Percentiles rank a stretch among this genome's conserved stretches.
phyloP scores from a whole-genome alignment of 2,113 vertebrate genomes.

The Hippocampus abdominalis region DNA sequence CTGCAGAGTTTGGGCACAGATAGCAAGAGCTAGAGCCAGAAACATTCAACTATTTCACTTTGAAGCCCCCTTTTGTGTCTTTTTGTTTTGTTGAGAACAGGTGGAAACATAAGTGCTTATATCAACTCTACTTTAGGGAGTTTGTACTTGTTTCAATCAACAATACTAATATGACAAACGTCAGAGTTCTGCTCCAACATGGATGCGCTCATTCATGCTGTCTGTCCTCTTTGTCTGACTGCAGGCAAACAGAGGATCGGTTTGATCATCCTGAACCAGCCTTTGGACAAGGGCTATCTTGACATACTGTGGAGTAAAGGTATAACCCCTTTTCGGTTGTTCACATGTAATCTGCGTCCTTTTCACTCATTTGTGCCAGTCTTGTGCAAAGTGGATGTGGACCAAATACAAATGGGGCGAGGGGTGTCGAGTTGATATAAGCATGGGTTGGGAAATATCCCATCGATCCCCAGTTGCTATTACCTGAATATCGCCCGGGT shows the following conservation, averaged over 20 bases:
- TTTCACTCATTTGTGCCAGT: neutral
- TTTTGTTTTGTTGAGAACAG: neutral
- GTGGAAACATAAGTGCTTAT: neutral
- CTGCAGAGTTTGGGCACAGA: neutral
- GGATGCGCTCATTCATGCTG: neutral
- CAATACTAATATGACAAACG: too few species aligned
- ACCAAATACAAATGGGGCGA: too few species aligned
- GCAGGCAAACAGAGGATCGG: conserved; percentile 72
- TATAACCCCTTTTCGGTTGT: conserved; percentile 24
- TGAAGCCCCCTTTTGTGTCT: neutral
- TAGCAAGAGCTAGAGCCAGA: neutral
- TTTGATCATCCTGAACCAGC: conserved; percentile 75
- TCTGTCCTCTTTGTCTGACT: conserved; percentile 1
- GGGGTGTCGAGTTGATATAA: too few species aligned
- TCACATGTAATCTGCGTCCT: neutral
- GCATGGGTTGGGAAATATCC: too few species aligned
- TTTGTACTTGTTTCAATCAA: neutral
- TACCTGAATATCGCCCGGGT: too few species aligned
- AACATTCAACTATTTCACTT: neutral
- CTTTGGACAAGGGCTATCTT: conserved; percentile 64
- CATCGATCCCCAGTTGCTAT: too few species aligned
- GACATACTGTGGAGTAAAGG: conserved; percentile 74
- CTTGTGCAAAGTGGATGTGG: neutral
- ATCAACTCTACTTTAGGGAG: neutral
- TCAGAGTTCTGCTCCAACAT: neutral